phyloP scores from a whole-genome alignment of 1,140 invertebrate genomes.

The Platyscapa corneri region DNA sequence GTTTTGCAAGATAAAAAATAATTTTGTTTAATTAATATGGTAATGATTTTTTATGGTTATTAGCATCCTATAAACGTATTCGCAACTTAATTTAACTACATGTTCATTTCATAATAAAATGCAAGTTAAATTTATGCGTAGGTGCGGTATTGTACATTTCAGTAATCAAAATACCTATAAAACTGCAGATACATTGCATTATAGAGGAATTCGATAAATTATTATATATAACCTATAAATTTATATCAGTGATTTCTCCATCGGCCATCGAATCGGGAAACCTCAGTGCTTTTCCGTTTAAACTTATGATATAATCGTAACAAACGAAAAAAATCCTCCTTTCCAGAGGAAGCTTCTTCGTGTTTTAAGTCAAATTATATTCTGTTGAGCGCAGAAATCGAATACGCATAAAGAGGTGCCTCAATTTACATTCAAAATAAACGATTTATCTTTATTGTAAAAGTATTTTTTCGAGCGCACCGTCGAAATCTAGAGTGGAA shows the following conservation, averaged over 20 bases:
- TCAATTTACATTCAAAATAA: too few species aligned
- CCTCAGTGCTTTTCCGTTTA: not conserved
- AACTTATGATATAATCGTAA: not conserved
- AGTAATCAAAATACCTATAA: not conserved
- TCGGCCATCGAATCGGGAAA: not conserved
- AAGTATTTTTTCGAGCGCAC: not conserved
- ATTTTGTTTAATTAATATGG: not conserved
- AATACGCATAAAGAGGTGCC: too few species aligned
- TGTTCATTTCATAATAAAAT: too few species aligned
- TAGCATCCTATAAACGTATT: too few species aligned
- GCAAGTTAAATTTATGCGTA: too few species aligned
- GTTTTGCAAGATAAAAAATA: not conserved
- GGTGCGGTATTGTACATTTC: not conserved
- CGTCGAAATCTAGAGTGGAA: too few species aligned
- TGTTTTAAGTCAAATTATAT: slow-evolving; percentile 13
- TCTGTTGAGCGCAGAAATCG: not conserved
- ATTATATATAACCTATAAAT: not conserved
- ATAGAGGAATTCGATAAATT: not conserved
- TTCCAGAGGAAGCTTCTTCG: slow-evolving; percentile 20
- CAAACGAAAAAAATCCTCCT: slow-evolving; percentile 1
- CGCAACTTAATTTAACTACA: too few species aligned
- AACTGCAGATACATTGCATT: not conserved
- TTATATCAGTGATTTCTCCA: not conserved
- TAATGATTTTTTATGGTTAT: too few species aligned
- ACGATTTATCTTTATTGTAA: not conserved